Base-by-base conservation (phyloP, 2,797 vertebrate genomes). In the Moxostoma hubbsi region DNA sequence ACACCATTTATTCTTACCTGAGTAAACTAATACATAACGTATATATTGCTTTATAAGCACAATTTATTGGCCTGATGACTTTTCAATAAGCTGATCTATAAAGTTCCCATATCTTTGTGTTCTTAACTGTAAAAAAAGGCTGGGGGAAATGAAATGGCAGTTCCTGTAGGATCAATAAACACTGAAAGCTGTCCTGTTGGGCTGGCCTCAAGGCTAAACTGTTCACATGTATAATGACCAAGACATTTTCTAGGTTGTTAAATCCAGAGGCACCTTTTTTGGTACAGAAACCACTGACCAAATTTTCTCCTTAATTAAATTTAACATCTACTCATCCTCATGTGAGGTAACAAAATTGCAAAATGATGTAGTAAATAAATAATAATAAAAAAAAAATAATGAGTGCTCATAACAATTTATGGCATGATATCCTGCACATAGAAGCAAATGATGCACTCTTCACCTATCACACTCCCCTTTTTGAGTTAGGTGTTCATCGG, bases 261-360 rank as follows among this genome's bases (percentile, higher is more conserved):
- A 91, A 81, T 80, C 18, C 81, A 87, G 82, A 83, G 84, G 81
- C 86, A 70, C 83, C 85, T 77, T 85, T 24, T 85, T 16, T 83
- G 87, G 86, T 85, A 83, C 89, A 89, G 87, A 90, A 88, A 87
- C 86, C 78, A 86, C 88, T 75, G 88, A 91, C 85, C 82, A 87
- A 87, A 93, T 94, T 92, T 93, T 94, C 90, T 90, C 87, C 87
- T 83, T 91, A 86, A 93, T 95, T 93, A 93, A 94, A 90, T 93
- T 93, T 94, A 89, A 94, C 91, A 79, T 86, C 81, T 53, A 86
- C 85, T 85, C 71, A 86, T 89, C 77, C 8, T 75, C 90, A 86
- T 82, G 76, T 80, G 82, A 85, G 59, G 84, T 85, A 86, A 87
- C 89, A 91, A 61, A 63, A 24, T 51, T 63, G 63, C 36, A 61